Conservation (phyloP, 2,113 vertebrate species). For the Varanus salvator region DNA sequence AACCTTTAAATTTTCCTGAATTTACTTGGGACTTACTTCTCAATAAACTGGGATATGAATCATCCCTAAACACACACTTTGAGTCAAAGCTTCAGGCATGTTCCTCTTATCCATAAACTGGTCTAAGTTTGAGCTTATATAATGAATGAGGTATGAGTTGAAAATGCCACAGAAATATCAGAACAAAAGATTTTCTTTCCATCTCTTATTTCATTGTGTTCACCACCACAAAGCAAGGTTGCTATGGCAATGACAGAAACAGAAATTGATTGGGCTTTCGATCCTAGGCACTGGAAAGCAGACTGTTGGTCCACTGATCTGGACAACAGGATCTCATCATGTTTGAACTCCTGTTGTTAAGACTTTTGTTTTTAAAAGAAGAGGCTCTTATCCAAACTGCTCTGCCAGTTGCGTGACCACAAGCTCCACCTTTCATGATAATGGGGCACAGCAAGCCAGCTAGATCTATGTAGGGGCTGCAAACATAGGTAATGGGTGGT, state of each 20-base stretch:
- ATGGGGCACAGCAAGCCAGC: neutral
- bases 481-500: neutral
- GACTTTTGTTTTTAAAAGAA: too few species aligned
- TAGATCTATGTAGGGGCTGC: neutral
- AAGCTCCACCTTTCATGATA: neutral
- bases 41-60: neutral
- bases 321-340: neutral
- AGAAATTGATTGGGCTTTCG: neutral
- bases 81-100: neutral
- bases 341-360: neutral
- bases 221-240: neutral
- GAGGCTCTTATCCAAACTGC: neutral
- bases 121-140: neutral
- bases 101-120: neutral
- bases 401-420: neutral
- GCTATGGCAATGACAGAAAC: constrained; percentile 8
- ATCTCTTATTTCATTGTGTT: neutral
- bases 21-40: neutral
- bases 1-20: too few species aligned
- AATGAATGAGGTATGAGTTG: neutral
- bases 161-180: neutral
- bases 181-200: neutral
- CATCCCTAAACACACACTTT: neutral
- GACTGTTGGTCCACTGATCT: neutral
- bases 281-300: neutral